A percentile compares a stretch with the other conserved stretches of the same genome.
Conservation (phyloP, 1,140 invertebrate genomes). For the Brachionus angularis region DNA sequence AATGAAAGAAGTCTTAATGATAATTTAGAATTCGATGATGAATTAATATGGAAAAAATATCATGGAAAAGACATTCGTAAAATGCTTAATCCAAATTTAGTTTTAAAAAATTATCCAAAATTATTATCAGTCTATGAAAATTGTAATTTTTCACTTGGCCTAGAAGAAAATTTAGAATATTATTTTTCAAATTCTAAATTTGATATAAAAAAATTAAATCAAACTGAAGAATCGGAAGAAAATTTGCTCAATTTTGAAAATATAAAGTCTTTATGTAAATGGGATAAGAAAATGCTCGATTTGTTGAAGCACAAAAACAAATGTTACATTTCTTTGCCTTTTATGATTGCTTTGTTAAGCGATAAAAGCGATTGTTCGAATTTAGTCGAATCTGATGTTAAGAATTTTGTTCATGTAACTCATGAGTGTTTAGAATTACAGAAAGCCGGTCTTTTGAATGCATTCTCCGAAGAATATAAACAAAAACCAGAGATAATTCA, state of each 20-base stretch:
- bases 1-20: too few species aligned
- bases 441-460: neutral
- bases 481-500: slow-evolving; percentile 23
- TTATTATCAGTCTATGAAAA: neutral
- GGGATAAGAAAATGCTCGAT: neutral
- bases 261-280: slow-evolving; percentile 27
- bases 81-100: neutral
- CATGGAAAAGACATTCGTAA: neutral
- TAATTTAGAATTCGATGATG: too few species aligned
- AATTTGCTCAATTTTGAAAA: slow-evolving; percentile 17
- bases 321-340: slow-evolving; percentile 30
- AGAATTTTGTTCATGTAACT: neutral
- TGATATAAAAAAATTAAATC: too few species aligned
- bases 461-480: neutral
- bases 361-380: slow-evolving; percentile 13
- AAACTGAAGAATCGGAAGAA: too few species aligned
- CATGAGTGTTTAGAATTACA: neutral
- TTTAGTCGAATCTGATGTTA: neutral
- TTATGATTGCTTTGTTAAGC: neutral
- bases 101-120: neutral
- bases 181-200: slow-evolving; percentile 4
- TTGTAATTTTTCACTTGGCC: slow-evolving; percentile 2
- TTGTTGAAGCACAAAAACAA: neutral
- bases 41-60: too few species aligned
- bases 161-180: slow-evolving; percentile 25